A percentile compares a stretch with the other conserved stretches of the same genome.
These are phyloP conservation scores for Therioaphis trifolii DNA, from an alignment of 2,888 invertebrate genomes.

Conservation along the genomic window DNA sequence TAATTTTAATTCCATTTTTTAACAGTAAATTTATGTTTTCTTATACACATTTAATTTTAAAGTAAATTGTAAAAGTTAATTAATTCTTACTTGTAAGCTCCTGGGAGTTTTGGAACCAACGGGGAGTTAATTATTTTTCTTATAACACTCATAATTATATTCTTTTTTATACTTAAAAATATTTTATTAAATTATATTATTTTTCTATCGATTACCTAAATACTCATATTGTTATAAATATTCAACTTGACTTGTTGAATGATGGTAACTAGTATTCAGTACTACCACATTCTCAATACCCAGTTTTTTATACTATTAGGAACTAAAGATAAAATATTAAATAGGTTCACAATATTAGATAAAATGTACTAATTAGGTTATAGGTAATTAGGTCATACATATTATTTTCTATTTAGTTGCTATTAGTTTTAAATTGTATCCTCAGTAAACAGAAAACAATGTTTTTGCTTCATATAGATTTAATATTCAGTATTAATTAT, in stretches of 20 bases:
- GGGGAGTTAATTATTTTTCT: constrained; percentile 48
- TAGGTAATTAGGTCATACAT: constrained; percentile 47
- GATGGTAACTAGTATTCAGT: not conserved
- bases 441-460: not conserved
- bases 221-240: not conserved
- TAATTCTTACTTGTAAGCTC: constrained; percentile 49
- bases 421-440: constrained; percentile 39
- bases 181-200: constrained; percentile 23
- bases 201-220: constrained; percentile 23
- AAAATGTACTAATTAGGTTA: constrained; percentile 46
- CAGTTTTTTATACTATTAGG: constrained; percentile 1
- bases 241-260: not conserved
- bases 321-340: not conserved
- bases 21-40: constrained; percentile 27
- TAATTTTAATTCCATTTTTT: constrained; percentile 36
- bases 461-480: constrained; percentile 19
- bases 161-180: constrained; percentile 26
- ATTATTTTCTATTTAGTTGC: constrained; percentile 44
- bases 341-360: constrained; percentile 23
- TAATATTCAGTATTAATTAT: constrained; percentile 45
- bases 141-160: constrained; percentile 39
- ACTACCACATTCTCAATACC: not conserved
- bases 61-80: constrained; percentile 26
- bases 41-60: constrained; percentile 22
- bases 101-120: constrained; percentile 50